Percentiles rank a stretch among this genome's conserved stretches.
Evolutionary conservation across 1,140 invertebrate genomes (phyloP).

Genomic region (Diorhabda carinulata): DNA sequence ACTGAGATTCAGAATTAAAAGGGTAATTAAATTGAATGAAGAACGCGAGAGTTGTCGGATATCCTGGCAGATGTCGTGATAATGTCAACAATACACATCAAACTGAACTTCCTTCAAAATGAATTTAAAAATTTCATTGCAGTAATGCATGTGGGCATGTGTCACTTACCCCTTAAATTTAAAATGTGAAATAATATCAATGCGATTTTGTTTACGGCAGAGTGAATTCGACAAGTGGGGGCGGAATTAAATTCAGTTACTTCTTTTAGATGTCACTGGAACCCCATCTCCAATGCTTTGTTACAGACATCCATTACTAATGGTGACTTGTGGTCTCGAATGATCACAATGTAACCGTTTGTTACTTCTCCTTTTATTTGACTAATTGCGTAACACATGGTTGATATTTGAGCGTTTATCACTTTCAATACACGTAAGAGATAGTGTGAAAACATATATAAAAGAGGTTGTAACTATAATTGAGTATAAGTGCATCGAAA

Average conservation of each 20-base stretch:
- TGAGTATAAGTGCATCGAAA: too few relatives aligned
- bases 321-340: slow-evolving; percentile 31
- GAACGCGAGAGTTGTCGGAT: slow-evolving; percentile 35
- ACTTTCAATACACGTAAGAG: background rate
- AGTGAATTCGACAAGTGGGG: slow-evolving; percentile 36
- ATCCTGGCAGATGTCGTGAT: slow-evolving; percentile 41
- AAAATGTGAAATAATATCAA: slow-evolving; percentile 43
- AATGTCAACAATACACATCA: slow-evolving; percentile 38
- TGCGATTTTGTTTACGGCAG: slow-evolving; percentile 41
- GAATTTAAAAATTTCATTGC: slow-evolving; percentile 32
- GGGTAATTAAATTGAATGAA: slow-evolving; percentile 43
- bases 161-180: slow-evolving; percentile 35
- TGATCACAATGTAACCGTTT: slow-evolving; percentile 9
- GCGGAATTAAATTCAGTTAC: slow-evolving; percentile 38
- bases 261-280: slow-evolving; percentile 37
- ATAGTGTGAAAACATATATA: background rate
- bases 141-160: slow-evolving; percentile 21
- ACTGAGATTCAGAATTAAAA: slow-evolving; percentile 32
- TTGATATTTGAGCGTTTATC: background rate
- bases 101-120: slow-evolving; percentile 38
- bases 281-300: slow-evolving; percentile 34
- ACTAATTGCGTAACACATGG: background rate
- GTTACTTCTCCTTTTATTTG: background rate
- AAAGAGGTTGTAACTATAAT: too few relatives aligned
- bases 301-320: slow-evolving; percentile 40